Evolutionary conservation across 2,888 invertebrate species (phyloP), one percentile per base, ranked within the genome.

Genomic region (Meiosimyza platycephala): DNA sequence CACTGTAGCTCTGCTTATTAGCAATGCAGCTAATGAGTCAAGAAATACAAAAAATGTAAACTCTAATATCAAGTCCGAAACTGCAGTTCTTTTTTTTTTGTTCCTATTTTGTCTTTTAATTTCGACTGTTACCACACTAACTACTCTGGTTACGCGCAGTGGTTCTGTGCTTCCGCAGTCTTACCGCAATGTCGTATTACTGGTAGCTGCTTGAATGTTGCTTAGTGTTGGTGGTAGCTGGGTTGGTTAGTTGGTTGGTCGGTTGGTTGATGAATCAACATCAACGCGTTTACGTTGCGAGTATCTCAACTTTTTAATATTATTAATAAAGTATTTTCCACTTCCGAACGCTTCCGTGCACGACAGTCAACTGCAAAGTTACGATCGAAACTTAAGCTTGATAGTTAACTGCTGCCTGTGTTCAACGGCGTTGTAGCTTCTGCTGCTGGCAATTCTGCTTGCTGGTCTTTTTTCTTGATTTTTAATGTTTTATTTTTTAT

Each of bases 301-400:
- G 54, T n/a, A n/a, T 51, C 51, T 60, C 72, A 59, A 73, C 59
- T 63, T 72, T 74, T 81, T 84, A 85, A 86, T 85, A 85, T 85
- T 85, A 86, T 86, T 86, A 86, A 86, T 85, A 86, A 86, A 85
- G 85, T 86, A 86, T 86, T 85, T 85, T 85, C 82, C 87, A 86
- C 86, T 87, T 87, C 87, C 86, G 87, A 87, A 86, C 87, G 87
- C 87, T 87, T 87, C 87, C 85, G 87, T 87, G 85, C 86, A 84
- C 87, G 83, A 86, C 85, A 85, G 86, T 85, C 85, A 86, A 87
- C 87, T 87, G 86, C 85, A 86, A 85, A 85, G 85, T 85, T 86
- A 85, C 86, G 85, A 86, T 86, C 86, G 83, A 84, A 85, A 85
- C 84, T 86, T 85, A 84, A 85, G 85, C 86, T 85, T 85, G 84